These are phyloP conservation scores for Ceratosolen solmsi DNA, from an alignment of 1,140 invertebrate genomes.

Conservation along the genomic window DNA sequence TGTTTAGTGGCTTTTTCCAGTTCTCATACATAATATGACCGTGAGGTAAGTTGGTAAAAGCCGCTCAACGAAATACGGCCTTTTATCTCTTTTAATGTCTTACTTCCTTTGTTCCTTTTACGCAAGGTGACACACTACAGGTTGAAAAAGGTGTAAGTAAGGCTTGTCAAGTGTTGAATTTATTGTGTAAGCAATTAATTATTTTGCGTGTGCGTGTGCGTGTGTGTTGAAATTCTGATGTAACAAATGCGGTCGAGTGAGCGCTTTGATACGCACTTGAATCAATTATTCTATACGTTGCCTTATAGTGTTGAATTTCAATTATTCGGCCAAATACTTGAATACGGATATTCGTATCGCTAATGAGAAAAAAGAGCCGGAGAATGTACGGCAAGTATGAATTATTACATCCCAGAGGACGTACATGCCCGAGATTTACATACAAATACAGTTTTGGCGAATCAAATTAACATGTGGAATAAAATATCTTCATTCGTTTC, in stretches of 20 bases:
- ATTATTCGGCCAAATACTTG: no score
- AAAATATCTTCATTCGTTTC: background rate
- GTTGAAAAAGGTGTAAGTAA: slow-evolving; percentile 21
- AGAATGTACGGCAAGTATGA: no score
- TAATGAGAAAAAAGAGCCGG: no score
- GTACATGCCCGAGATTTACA: background rate
- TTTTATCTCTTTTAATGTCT: slow-evolving; percentile 40
- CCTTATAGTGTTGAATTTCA: background rate
- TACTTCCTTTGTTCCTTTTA: slow-evolving; percentile 43
- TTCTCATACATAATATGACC: slow-evolving; percentile 5
- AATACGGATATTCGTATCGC: no score
- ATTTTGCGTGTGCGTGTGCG: slow-evolving; percentile 5
- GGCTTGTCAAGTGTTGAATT: slow-evolving; percentile 36
- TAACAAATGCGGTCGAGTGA: background rate
- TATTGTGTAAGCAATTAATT: slow-evolving; percentile 45
- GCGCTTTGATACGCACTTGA: background rate
- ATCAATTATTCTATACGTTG: background rate
- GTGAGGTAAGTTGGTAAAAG: slow-evolving; percentile 28
- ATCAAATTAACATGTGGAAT: background rate
- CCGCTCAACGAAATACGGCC: background rate
- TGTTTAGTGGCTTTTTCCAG: no score
- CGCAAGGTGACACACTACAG: slow-evolving; percentile 37
- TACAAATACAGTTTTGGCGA: background rate
- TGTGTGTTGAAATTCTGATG: slow-evolving; percentile 15
- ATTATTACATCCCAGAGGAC: no score